A percentile compares a stretch with the other conserved stretches of the same genome.
Evolutionary conservation across 2,113 vertebrate species (phyloP).

Genomic region (Siphamia tubifer): DNA sequence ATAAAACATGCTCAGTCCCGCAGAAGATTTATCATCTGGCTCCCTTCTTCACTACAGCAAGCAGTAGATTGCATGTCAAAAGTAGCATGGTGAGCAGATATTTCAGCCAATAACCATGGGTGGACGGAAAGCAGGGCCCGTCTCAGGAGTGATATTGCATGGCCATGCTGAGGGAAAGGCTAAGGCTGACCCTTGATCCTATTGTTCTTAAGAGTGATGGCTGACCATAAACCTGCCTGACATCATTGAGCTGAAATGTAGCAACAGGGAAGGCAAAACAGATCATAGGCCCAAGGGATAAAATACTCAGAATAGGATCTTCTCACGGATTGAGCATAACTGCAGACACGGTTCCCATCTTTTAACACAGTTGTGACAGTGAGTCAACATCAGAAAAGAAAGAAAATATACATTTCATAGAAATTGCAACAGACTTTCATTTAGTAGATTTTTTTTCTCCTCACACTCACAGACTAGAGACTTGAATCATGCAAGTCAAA

Average conservation of each 20-base stretch:
- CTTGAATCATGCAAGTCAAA: not conserved
- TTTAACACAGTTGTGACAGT: slow-evolving; percentile 6
- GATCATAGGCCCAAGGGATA: slow-evolving; percentile 40
- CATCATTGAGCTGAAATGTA: slow-evolving; percentile 62
- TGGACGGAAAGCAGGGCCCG: not conserved
- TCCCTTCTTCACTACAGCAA: slow-evolving; percentile 35
- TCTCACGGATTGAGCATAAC: slow-evolving; percentile 3
- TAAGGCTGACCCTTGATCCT: slow-evolving; percentile 57
- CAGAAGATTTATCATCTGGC: slow-evolving; percentile 53
- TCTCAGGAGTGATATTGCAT: slow-evolving; percentile 47
- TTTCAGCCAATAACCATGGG: slow-evolving; percentile 65
- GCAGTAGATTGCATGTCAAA: slow-evolving; percentile 74
- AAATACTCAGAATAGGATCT: slow-evolving; percentile 34
- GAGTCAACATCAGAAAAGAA: slow-evolving; percentile 5
- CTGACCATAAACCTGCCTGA: slow-evolving; percentile 65
- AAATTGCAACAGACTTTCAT: slow-evolving; percentile 32
- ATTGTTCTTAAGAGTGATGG: slow-evolving; percentile 72
- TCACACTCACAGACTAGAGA: not conserved
- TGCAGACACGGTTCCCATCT: slow-evolving; percentile 11
- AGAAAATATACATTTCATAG: not conserved
- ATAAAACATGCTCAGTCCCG: slow-evolving; percentile 54
- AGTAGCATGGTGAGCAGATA: slow-evolving; percentile 64
- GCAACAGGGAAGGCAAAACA: slow-evolving; percentile 44
- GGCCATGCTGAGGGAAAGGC: slow-evolving; percentile 4
- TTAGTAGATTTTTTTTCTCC: not conserved